Evolutionary conservation across 2,888 invertebrate species (phyloP), one percentile per base, ranked within the genome.

Genomic region (Epirrhoe tristata): DNA sequence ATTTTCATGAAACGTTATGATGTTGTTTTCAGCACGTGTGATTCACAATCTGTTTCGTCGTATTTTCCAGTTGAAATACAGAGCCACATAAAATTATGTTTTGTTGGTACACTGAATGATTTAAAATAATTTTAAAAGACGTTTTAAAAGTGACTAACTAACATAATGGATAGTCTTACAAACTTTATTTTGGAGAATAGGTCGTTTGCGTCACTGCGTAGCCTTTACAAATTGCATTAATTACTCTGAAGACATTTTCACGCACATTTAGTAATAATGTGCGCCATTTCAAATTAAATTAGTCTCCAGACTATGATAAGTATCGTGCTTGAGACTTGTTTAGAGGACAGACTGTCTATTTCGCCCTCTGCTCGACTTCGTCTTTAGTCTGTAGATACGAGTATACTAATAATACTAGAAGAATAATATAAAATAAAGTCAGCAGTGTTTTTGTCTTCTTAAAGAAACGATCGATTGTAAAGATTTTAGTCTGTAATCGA

Each of bases 61-160:
- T 46, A 74, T 73, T 76, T 77, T 76, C 65, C 71, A 72, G 70
- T 72, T 74, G 73, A 76, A 73, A 75, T 66, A 71, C 68, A 46
- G 46, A 46, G 16, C 14, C 48, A 16, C 6, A 48, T 43, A 12
- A 43, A 43, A 43, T 14, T 48, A 48, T 1, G 16, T 14, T 48
- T 48, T 48, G 14, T 48, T 48, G 16, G 14, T 14, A 48, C 7
- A 16, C 14, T 5, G 1, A 48, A 48, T 16, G 48, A 48, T 14
- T 48, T 46, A 46, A 14, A 5, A 14, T 39, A 6, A 10, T 39
- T 46, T 46, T 46, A n/a, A n/a, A n/a, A n/a, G n/a, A n/a, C n/a
- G n/a, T n/a, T 12, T 12, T 12, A 12, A 43, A 12, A 43, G 39
- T 43, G 5, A 43, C 4, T 12, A 43, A 43, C 12, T 43, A 43